Evolutionary conservation across 2,113 vertebrate species (phyloP).

Genomic region (Pachycephala philippinensis): DNA sequence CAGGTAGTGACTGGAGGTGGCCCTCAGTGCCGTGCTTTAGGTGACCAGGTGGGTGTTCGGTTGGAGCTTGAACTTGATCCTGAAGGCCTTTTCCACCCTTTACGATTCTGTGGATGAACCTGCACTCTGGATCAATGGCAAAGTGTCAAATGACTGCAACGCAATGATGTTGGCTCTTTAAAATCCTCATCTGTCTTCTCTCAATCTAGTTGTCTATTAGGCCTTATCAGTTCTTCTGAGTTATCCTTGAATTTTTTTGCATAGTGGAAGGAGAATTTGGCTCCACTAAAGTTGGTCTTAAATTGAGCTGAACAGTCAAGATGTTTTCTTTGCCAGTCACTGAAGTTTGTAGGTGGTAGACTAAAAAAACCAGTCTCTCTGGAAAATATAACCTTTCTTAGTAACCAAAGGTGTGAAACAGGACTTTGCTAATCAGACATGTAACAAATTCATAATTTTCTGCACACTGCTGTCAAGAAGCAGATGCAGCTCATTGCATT

Average conservation of each 20-base stretch:
- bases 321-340: not conserved
- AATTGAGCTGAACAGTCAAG: not conserved
- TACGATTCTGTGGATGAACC: not conserved
- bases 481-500: not conserved
- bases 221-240: not conserved
- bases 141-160: no score
- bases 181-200: not conserved
- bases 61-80: not conserved
- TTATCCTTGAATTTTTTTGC: not conserved
- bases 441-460: not conserved
- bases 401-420: not conserved
- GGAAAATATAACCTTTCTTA: not conserved
- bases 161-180: not conserved
- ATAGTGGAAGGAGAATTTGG: not conserved
- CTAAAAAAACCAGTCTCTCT: not conserved
- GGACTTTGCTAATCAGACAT: not conserved
- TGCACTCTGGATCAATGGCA: not conserved
- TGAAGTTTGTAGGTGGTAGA: not conserved
- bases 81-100: not conserved
- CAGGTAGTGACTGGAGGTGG: no score
- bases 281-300: not conserved
- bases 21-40: not conserved
- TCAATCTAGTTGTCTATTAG: not conserved
- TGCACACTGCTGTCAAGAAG: not conserved
- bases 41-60: accelerated